phyloP scores from a whole-genome alignment of 2,797 vertebrate species.

The Okamejei kenojei region DNA sequence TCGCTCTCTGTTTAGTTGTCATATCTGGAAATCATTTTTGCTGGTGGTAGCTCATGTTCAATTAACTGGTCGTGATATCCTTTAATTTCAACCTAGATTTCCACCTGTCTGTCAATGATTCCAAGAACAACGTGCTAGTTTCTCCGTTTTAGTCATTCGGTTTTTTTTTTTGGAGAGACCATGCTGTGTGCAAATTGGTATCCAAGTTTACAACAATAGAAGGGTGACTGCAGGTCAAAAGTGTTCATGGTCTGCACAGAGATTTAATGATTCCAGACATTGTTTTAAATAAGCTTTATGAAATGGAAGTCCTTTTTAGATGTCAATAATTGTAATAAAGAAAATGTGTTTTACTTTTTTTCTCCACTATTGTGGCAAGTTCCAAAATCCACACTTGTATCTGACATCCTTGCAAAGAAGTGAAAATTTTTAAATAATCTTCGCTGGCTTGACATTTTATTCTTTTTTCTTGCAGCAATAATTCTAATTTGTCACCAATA shows the following conservation, averaged over 20 bases:
- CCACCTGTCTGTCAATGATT: slow-evolving; percentile 17
- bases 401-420: too few relatives aligned
- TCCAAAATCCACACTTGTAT: neutral
- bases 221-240: neutral
- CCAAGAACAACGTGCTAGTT: neutral
- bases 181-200: neutral
- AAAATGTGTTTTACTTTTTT: neutral
- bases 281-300: neutral
- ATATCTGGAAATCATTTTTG: slow-evolving; percentile 27
- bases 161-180: neutral
- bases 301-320: neutral
- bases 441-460: neutral
- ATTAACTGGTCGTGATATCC: neutral
- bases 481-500: neutral
- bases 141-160: neutral
- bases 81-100: slow-evolving; percentile 19
- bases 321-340: neutral
- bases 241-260: neutral
- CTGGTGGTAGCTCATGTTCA: slow-evolving; percentile 23
- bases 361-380: neutral
- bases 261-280: neutral
- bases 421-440: too few relatives aligned
- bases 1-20: neutral
- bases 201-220: neutral
- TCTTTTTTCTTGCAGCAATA: neutral